Evolutionary conservation across 2,113 vertebrate genomes (phyloP).

Genomic region (Aptenodytes patagonicus): DNA sequence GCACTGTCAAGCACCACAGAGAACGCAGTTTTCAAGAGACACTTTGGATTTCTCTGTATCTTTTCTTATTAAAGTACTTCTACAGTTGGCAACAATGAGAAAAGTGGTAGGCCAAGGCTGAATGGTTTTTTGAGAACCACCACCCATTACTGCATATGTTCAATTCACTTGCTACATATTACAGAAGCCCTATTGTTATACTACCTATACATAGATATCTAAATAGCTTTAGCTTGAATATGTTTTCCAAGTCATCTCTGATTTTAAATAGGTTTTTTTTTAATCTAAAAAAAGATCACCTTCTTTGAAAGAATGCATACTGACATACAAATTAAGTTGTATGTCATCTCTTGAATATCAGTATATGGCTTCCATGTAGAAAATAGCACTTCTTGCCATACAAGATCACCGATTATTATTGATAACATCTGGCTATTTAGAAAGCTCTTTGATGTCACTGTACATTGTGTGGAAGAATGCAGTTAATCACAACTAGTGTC

Average conservation of each 20-base stretch:
- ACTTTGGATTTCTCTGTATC: not conserved
- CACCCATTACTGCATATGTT: not conserved
- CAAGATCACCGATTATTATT: not conserved
- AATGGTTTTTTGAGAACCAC: not conserved
- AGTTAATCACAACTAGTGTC: not conserved
- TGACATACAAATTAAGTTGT: not conserved
- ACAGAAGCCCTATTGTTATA: not conserved
- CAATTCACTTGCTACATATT: not conserved
- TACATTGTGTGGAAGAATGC: not conserved
- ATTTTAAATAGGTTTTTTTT: not conserved
- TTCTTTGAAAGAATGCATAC: not conserved
- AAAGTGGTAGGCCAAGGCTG: not conserved
- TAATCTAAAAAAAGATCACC: not conserved
- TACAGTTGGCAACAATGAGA: not conserved
- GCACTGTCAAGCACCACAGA: not conserved
- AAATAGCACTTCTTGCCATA: not conserved
- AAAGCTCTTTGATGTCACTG: not conserved
- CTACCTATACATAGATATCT: accelerated
- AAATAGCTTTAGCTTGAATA: not conserved
- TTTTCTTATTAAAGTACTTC: not conserved
- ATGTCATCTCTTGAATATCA: not conserved
- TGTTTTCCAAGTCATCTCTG: not conserved
- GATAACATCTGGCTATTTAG: not conserved
- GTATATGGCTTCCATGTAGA: not conserved
- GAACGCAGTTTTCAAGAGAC: not conserved